Base-by-base conservation (phyloP, 2,888 invertebrate species). In the Ophioninae sp. region DNA sequence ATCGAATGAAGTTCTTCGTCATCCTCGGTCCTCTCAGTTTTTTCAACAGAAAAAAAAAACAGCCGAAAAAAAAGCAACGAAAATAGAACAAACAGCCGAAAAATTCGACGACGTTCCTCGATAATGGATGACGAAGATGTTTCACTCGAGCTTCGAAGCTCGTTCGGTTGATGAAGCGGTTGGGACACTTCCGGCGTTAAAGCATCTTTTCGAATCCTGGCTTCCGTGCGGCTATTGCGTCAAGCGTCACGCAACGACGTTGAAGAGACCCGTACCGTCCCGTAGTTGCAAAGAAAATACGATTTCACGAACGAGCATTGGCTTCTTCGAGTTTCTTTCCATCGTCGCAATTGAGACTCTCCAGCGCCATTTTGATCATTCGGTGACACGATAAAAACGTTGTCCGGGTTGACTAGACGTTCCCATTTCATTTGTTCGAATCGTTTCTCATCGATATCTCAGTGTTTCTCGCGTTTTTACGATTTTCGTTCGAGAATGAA, bases 321-420 rank as follows among this genome's bases (percentile, higher is more conserved):
- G 50, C 17, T 13, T 50, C 50, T 50, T 6, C 17, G 5, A 3
- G 50, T 50, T 17, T 50, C 17, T 17, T 50, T 13, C 6, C 17
- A 17, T 13, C 17, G 50, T 17, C 7, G 8, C 41, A 50, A 13
- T 17, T 50, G 13, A 50, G 3, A 30, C 17, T 50, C 50, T 17
- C 7, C 2, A 61, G 50, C 56, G 68, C 76, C 76, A 77, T 77
- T 61, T 77, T 69, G 61, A 44, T 69, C 37, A 23, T n/a, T 44
- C 41, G 37, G 37, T 37, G 23, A 37, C 57, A 20, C 59, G 21
- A 21, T 13, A 20, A 20, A 57, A 23, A n/a, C 39, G 7, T 62
- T 62, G 20, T 70, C 56, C 21, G 7, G 8, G 30, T 64, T 7
- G 10, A 37, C 37, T 5, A 8, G 64, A 10, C 13, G 17, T 59